Percentiles rank a stretch among this genome's conserved stretches.
These are phyloP conservation scores for Dasypolia templi DNA, from an alignment of 2,888 invertebrate genomes.

Conservation along the genomic window DNA sequence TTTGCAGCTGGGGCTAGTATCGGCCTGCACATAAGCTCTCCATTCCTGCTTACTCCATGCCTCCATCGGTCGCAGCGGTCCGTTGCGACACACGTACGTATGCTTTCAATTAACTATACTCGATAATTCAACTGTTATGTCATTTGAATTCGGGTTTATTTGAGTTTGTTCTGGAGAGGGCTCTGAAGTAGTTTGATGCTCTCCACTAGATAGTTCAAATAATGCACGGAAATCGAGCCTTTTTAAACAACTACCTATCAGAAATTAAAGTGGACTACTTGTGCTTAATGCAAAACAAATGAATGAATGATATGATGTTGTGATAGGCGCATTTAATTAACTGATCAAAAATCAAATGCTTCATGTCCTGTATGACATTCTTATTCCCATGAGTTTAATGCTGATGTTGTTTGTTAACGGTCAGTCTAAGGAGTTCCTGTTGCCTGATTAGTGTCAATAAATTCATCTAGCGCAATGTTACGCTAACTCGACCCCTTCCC, in stretches of 20 bases:
- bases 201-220: conserved; percentile 13
- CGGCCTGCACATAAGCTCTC: conserved; percentile 5
- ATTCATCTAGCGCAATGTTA: conserved; percentile 1
- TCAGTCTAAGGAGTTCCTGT: background rate
- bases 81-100: conserved; percentile 60
- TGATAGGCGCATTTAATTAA: background rate
- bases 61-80: conserved; percentile 22
- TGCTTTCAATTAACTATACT: conserved; percentile 68
- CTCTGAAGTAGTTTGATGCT: background rate
- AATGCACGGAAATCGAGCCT: background rate
- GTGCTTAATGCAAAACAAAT: background rate
- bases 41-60: conserved; percentile 28
- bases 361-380: background rate
- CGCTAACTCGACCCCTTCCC: background rate
- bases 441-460: conserved; percentile 4
- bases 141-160: conserved; percentile 60
- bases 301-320: background rate
- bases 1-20: background rate
- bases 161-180: conserved; percentile 39
- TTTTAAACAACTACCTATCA: background rate
- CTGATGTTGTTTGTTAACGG: background rate
- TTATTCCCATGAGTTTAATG: background rate
- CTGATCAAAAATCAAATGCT: background rate
- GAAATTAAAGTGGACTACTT: background rate
- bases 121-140: conserved; percentile 69